Base-by-base conservation (phyloP, 2,888 invertebrate genomes). In the Ditylenchus weischeri region DNA sequence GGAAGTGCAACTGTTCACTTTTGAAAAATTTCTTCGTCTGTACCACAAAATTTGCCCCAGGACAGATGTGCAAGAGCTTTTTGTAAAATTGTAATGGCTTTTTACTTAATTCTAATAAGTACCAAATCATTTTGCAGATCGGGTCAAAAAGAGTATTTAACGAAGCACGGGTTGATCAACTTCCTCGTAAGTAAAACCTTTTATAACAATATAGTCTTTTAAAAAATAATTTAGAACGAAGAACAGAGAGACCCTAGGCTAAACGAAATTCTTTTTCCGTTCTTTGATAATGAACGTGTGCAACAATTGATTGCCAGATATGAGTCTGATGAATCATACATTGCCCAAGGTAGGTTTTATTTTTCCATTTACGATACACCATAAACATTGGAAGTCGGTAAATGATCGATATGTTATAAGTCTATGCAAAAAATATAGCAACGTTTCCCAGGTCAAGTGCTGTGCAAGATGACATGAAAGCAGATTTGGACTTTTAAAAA, bases 41-140 rank as follows among this genome's bases (percentile, higher is more conserved):
- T 98, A 98, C 85, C 95, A 95, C 84, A 96, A 94, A 87, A 95
- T 98, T 82, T 98, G 96, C 83, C 98, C 98, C 4, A 88, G 98
- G 79, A 94, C 93, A 81, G 98, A 99, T 84, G 96, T 98, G 78
- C 95, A 98, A 82, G 96, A 96, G 83, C 87, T 99, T 38, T 99
- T 96, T 84, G 81, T 80, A n/a, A 75, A 75, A 65, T 54, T 82
- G 79, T 79, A 57, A 76, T 77, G 76, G 50, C 51, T 18, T 38
- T 57, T 69, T 70, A 11, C n/a, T 35, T 21, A 7, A 38, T 21
- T 58, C 18, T 11, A 38, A 29, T 23, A 61, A 21, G 18, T 18
- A 19, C 48, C 7, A 29, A 0, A 0, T 10, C 13, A 65, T 18
- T 43, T 67, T 79, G 64, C 70, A 80, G 81, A 64, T 76, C 76